Evolutionary conservation across 2,113 vertebrate species (phyloP), one percentile per base, ranked within the genome.

Genomic region (Brevimyrus niger): DNA sequence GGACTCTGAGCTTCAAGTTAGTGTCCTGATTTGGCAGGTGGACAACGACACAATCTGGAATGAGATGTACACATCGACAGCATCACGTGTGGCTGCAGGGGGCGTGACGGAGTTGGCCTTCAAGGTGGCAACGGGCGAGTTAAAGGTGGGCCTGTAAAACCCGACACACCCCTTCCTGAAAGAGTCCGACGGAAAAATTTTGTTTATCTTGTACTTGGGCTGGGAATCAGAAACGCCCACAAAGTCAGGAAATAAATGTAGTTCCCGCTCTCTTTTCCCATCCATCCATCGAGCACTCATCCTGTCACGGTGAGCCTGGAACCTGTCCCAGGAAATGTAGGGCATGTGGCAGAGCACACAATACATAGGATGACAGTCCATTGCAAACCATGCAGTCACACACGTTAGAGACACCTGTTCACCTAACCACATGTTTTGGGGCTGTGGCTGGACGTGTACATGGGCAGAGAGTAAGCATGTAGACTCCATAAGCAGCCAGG

Each of bases 21-120:
- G 9, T 50, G n/a, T 76, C 15, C 69, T 50, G 89, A 38, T 89
- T 89, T 83, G 42, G 89, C 96, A 99, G 98, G 97, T 98, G 89
- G 98, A 99, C 90, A 97, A 96, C 0, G 98, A 99, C 91, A 99
- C 98, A 76, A 93, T 98, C 93, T 99, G 98, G 98, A 99, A 98
- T 0, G 98, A 99, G 90, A 94, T 97, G 89, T 97, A 99, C 91
- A 98, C 98, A 5, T 97, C 98, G 88, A 96, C 96, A 0, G 98
- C 97, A 0, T 97, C 98, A 0, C 97, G 97, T 4, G 96, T 97
- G 92, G 98, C 98, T 0, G 97, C 96, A 0, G 97, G 97, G 89
- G 97, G 97, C 0, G 97, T 99, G 91, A 97, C 96, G 0, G 97
- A 99, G 90, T 94, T 99, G 85, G 97, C 97, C 42, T 95, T 98